phyloP scores from a whole-genome alignment of 1,140 invertebrate genomes.

The Drosophila seguyi region DNA sequence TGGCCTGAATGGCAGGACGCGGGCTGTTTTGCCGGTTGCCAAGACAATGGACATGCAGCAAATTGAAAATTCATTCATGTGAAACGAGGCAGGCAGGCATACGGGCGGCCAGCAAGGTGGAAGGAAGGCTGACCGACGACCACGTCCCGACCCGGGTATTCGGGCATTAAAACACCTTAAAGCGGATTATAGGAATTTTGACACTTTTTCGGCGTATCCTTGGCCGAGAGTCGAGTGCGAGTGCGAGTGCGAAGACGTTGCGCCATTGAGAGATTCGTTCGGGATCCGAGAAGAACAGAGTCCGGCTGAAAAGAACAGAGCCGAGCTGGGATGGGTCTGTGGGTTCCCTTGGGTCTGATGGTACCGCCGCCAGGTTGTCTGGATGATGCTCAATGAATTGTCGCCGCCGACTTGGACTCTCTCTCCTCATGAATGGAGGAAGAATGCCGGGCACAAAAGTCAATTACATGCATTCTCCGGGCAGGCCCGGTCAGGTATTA shows the following conservation, averaged over 20 bases:
- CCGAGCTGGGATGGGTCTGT: slow-evolving; percentile 27
- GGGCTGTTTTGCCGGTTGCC: slow-evolving; percentile 68
- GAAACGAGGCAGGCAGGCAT: slow-evolving; percentile 62
- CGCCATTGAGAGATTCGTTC: slow-evolving; percentile 78
- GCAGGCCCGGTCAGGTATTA: slow-evolving; percentile 57
- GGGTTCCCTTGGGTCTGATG: slow-evolving; percentile 32
- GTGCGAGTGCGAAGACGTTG: slow-evolving; percentile 62
- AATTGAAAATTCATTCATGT: slow-evolving; percentile 84
- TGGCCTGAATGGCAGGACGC: slow-evolving; percentile 76
- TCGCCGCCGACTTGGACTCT: slow-evolving; percentile 51
- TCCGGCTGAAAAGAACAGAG: slow-evolving; percentile 31
- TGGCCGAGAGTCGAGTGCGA: slow-evolving; percentile 47
- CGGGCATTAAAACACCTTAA: slow-evolving; percentile 82
- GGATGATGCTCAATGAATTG: slow-evolving; percentile 73
- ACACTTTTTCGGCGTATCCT: slow-evolving; percentile 82
- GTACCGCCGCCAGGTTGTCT: slow-evolving; percentile 51
- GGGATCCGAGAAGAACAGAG: slow-evolving; percentile 23
- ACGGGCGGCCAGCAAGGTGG: slow-evolving; percentile 49
- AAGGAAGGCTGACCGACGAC: slow-evolving; percentile 28
- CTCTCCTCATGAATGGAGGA: slow-evolving; percentile 45
- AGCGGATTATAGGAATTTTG: slow-evolving; percentile 83
- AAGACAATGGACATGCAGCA: slow-evolving; percentile 78
- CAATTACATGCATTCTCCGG: slow-evolving; percentile 79
- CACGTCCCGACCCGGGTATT: slow-evolving; percentile 36
- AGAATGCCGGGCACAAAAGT: slow-evolving; percentile 71